Base-by-base conservation (phyloP, 2,113 vertebrate species). In the Thryonomys swinderianus region DNA sequence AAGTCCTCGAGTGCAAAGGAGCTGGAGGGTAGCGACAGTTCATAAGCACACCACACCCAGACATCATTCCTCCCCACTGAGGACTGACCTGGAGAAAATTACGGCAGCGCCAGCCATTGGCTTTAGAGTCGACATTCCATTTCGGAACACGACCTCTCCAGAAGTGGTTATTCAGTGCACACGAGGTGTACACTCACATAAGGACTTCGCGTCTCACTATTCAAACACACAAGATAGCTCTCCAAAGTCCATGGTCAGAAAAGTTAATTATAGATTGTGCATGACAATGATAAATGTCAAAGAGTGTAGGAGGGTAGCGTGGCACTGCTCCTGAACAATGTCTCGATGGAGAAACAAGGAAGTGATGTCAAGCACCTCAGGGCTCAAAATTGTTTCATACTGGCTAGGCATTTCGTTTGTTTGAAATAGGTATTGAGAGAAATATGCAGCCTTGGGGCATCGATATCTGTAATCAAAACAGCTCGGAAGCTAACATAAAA, bases 371-470 rank as follows among this genome's bases (percentile, higher is more conserved):
- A 21, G 2, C 14, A 32, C 27, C 51, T 69, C 34, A 25, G 69
- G 21, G 11, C 21, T 51, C 64, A 64, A 62, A 86, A 34, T 23
- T 3, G 34, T 66, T 81, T n/a, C 27, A 25, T 42, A 85, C 45
- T 30, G 45, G 16, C 59, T 4, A 93, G 59, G 34, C 25, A 64
- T 53, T 53, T 45, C 73, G 23, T 64, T 79, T 64, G 37, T 34
- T 83, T 89, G 20, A 96, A 94, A 91, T n/a, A 3, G 12, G 74
- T 66, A 37, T 91, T 93, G 27, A 93, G 51, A 95, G 42, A 93
- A 86, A 95, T 86, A 83, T 13, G 64, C 34, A 80, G 18, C 53
- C 30, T 93, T 79, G 10, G 3, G 64, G 14, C 17, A 64, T 89
- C 59, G 74, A 23, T 40, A 86, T 37, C 25, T 74, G 7, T 21